A percentile compares a stretch with the other conserved stretches of the same genome.
These are phyloP conservation scores for Phortica variegata DNA, from an alignment of 1,140 invertebrate species.

Conservation along the genomic window DNA sequence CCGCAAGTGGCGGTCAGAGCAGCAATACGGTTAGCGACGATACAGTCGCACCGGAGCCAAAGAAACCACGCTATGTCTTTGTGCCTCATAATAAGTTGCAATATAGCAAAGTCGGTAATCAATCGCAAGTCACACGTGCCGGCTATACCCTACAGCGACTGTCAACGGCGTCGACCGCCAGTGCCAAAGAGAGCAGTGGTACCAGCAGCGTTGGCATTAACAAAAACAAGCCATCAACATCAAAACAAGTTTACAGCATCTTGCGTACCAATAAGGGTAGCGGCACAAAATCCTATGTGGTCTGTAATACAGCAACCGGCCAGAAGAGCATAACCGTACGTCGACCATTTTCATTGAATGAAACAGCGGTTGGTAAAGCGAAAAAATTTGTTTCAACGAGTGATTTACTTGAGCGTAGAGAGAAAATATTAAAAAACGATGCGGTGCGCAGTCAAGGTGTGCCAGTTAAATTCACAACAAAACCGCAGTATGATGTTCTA, in stretches of 20 bases:
- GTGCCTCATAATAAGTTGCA: constrained; percentile 17
- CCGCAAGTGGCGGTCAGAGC: too few species aligned
- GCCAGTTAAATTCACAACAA: constrained; percentile 7
- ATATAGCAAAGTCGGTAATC: constrained; percentile 4
- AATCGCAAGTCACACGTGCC: constrained; percentile 10
- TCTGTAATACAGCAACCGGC: too few species aligned
- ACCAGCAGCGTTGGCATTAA: background rate
- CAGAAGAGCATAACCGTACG: too few species aligned
- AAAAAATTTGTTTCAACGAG: too few species aligned
- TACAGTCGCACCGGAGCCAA: constrained; percentile 32
- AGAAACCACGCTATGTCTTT: constrained; percentile 36
- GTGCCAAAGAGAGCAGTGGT: background rate
- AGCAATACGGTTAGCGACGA: constrained; percentile 22
- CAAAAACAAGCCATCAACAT: too few species aligned
- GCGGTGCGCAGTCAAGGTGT: background rate
- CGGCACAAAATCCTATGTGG: too few species aligned
- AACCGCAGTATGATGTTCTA: constrained; percentile 33
- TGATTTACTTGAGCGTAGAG: too few species aligned
- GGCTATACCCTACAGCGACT: constrained; percentile 1
- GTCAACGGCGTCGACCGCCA: constrained; percentile 12
- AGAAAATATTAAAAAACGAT: too few species aligned
- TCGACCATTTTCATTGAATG: too few species aligned
- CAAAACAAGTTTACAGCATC: too few species aligned
- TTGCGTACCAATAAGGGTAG: too few species aligned
- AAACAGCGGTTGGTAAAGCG: too few species aligned